Base-by-base conservation (phyloP, 2,797 vertebrate genomes). In the Centropyge bicolor region DNA sequence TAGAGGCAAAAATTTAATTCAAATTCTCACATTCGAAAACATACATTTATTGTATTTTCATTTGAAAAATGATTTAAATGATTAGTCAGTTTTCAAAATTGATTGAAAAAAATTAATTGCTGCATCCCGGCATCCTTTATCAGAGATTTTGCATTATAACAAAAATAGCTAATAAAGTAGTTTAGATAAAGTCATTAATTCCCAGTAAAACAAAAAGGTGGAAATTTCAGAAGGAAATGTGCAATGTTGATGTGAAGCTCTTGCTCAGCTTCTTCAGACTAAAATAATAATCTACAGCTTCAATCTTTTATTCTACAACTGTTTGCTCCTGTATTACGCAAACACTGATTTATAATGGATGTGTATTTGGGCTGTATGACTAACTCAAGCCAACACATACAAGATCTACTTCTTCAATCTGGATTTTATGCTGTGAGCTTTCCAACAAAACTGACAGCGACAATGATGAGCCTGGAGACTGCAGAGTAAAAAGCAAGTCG, bases 371-470 rank as follows among this genome's bases (percentile, higher is more conserved):
- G 54, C 56, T 62, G 52, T 22, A 64, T 14, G 10, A 64, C 41
- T 70, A 36, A 65, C 56, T 70, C 46, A 20, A 62, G 54, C 49
- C 60, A 84, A 76, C 74, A 76, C 36, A 54, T 49, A 19, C 35
- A 49, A 63, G 51, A 38, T 55, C 40, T 60, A 52, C 67, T 71
- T 76, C 57, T 78, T 79, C 66, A 52, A 69, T 74, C 65, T 77
- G 52, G 35, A 43, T 76, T 83, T 78, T n/a, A 43, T 49, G 45
- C 11, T 10, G 6, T 49, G 70, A n/a, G n/a, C 41, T 73, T 88
- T 66, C 59, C 63, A 75, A 56, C 52, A 62, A 67, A 75, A 52
- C 63, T 51, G 63, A 78, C 71, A 78, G 64, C 2, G 9, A 61
- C 73, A 55, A 41, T 0, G 57, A 70, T 35, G 70, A 66, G 81